These are phyloP conservation scores for Pyrgus malvae DNA, from an alignment of 2,888 invertebrate genomes.

Conservation along the genomic window DNA sequence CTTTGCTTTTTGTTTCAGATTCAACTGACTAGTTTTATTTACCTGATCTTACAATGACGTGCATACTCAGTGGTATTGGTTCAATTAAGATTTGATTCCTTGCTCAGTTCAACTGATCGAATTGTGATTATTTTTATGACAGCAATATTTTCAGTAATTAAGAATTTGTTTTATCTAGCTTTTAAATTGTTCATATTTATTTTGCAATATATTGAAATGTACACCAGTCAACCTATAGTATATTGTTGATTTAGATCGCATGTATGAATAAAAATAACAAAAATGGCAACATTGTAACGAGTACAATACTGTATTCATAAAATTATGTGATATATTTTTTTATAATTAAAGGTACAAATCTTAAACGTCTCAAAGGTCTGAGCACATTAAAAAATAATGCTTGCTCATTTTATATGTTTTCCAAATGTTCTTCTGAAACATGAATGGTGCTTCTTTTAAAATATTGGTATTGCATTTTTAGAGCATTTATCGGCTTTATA, in stretches of 20 bases:
- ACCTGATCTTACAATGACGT: constrained; percentile 12
- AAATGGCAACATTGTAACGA: constrained; percentile 11
- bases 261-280: constrained; percentile 1
- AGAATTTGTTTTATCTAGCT: constrained; percentile 15
- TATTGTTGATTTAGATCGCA: background rate
- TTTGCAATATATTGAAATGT: constrained; percentile 9
- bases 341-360: constrained; percentile 23
- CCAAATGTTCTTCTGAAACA: constrained; percentile 32
- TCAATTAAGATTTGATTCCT: constrained; percentile 11
- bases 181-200: constrained; percentile 25
- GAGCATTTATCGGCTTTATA: constrained; percentile 69
- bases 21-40: constrained; percentile 30
- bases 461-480: constrained; percentile 68
- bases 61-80: constrained; percentile 22
- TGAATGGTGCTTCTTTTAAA: constrained; percentile 62
- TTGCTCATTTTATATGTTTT: constrained; percentile 13
- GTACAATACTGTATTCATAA: constrained; percentile 15
- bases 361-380: constrained; percentile 1
- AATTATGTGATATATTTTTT: constrained; percentile 24
- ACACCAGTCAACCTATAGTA: background rate
- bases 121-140: constrained; percentile 21
- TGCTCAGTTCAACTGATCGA: constrained; percentile 26
- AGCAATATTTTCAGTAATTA: constrained; percentile 21
- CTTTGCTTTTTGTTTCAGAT: constrained; percentile 39
- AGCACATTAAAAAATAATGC: constrained; percentile 4